Evolutionary conservation across 2,797 vertebrate genomes (phyloP).

Genomic region (Nannoperca obscura): DNA sequence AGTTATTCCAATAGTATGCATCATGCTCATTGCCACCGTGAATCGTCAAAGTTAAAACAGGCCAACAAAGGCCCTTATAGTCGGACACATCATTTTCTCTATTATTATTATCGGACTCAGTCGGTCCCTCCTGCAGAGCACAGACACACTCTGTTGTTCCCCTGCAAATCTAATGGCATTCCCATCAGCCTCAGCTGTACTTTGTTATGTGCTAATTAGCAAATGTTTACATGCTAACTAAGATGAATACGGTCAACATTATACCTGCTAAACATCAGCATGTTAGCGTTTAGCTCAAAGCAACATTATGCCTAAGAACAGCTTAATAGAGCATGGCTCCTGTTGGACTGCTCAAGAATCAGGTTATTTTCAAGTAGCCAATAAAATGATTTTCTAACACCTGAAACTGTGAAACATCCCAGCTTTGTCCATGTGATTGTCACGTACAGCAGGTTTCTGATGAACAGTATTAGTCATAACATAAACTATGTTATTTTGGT

Average conservation of each 20-base stretch:
- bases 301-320: background rate
- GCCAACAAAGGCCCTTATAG: background rate
- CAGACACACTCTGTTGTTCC: slow-evolving; percentile 5
- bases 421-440: background rate
- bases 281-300: background rate
- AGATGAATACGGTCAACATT: background rate
- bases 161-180: background rate
- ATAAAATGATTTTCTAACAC: background rate
- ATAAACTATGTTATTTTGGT: background rate
- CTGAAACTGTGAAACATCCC: background rate
- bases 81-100: background rate
- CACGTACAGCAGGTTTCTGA: background rate
- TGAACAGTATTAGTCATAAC: background rate
- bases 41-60: background rate
- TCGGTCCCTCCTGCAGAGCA: slow-evolving; percentile 17
- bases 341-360: no score
- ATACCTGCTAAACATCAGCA: background rate
- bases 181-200: background rate
- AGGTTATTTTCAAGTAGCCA: no score
- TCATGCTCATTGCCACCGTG: slow-evolving; percentile 14
- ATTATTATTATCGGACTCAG: background rate
- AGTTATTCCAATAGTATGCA: background rate
- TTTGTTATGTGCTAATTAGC: no score
- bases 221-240: no score
- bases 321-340: no score